Percentiles rank a stretch among this genome's conserved stretches.
These are phyloP conservation scores for Callaeas wilsoni DNA, from an alignment of 2,113 vertebrate species.

Conservation along the genomic window DNA sequence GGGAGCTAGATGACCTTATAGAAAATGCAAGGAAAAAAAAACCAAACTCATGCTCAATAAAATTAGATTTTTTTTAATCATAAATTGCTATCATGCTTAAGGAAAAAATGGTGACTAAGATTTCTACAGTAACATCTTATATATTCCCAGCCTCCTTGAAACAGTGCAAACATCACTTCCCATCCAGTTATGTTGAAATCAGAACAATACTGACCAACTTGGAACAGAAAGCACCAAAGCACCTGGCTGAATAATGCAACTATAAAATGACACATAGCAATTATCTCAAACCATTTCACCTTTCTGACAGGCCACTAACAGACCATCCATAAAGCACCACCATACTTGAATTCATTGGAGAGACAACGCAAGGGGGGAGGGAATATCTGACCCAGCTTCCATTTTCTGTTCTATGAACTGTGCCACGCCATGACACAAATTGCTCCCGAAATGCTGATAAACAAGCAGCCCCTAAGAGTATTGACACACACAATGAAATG, in stretches of 20 bases:
- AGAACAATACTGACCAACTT: background rate
- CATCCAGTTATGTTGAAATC: background rate
- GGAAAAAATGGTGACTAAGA: background rate
- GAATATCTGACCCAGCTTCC: background rate
- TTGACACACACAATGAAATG: background rate
- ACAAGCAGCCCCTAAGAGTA: background rate
- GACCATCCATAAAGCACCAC: background rate
- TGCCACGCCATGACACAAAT: background rate
- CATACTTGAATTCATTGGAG: background rate
- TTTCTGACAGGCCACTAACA: background rate
- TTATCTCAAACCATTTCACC: background rate
- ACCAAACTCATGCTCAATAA: background rate
- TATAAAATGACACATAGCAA: background rate
- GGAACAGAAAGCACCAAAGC: background rate
- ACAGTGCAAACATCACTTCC: background rate
- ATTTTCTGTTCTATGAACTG: background rate
- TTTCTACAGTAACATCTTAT: background rate
- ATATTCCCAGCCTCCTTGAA: background rate
- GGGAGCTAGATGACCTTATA: background rate
- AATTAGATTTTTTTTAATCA: background rate
- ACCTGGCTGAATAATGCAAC: background rate
- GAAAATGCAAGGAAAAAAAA: background rate
- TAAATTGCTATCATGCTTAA: background rate
- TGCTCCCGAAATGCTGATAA: background rate
- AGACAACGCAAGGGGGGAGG: background rate